These are phyloP conservation scores for Zaprionus nigranus DNA, from an alignment of 1,140 invertebrate species.

Conservation along the genomic window DNA sequence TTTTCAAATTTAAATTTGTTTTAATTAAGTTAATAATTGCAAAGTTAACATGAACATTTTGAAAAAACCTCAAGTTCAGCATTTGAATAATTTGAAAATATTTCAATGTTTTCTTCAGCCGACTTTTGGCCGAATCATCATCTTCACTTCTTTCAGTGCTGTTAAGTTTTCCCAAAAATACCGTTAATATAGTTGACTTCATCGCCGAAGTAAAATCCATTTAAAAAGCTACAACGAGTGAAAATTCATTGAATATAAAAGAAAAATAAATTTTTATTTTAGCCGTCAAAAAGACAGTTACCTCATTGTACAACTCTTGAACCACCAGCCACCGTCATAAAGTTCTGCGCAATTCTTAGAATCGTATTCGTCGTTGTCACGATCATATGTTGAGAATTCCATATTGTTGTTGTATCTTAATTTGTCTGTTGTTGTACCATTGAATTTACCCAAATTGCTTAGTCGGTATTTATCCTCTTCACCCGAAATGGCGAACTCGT, in stretches of 20 bases:
- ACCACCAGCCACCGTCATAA: not conserved
- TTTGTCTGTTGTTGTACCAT: not conserved
- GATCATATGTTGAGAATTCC: not conserved
- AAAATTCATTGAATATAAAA: not conserved
- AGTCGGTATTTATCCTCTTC: not conserved
- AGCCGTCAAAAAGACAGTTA: not conserved
- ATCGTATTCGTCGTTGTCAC: not conserved
- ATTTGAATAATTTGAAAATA: too few relatives aligned
- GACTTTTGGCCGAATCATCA: not conserved
- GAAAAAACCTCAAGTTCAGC: too few relatives aligned
- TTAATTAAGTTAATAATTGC: not conserved
- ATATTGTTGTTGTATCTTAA: not conserved
- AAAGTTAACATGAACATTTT: not conserved
- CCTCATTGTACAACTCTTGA: accelerated
- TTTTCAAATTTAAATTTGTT: not conserved
- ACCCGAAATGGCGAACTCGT: too few relatives aligned
- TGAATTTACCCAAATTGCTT: not conserved
- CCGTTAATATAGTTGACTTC: not conserved
- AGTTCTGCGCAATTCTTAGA: not conserved
- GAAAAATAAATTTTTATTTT: not conserved
- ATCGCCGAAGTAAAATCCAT: not conserved
- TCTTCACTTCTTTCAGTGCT: not conserved
- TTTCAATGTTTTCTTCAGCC: too few relatives aligned
- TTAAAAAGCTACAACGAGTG: not conserved
- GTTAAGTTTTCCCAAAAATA: not conserved